These are phyloP conservation scores for Stramonita haemastoma DNA, from an alignment of 2,888 invertebrate species.

Conservation along the genomic window DNA sequence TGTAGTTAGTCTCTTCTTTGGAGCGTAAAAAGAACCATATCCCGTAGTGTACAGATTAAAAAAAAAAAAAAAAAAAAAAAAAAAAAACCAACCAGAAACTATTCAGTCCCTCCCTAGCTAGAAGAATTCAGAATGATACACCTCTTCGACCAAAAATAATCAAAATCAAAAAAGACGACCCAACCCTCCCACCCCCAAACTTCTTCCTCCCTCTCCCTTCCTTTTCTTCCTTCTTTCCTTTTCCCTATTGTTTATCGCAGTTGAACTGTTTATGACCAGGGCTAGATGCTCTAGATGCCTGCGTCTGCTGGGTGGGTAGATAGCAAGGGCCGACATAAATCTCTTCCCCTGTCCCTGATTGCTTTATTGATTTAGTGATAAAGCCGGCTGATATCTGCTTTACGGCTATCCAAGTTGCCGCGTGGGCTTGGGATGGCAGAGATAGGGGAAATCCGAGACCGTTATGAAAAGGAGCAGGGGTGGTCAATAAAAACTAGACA, in stretches of 20 bases:
- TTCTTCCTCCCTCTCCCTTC: not conserved
- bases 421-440: not conserved
- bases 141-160: too few species aligned
- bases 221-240: not conserved
- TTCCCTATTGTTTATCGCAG: not conserved
- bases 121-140: too few species aligned
- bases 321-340: slow-evolving; percentile 16
- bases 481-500: slow-evolving; percentile 8
- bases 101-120: too few species aligned
- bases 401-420: slow-evolving; percentile 28
- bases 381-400: slow-evolving; percentile 22
- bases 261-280: slow-evolving; percentile 14
- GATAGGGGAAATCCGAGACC: slow-evolving; percentile 20
- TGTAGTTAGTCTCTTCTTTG: too few species aligned
- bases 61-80: too few species aligned
- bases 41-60: too few species aligned
- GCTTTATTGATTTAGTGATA: slow-evolving; percentile 41
- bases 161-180: too few species aligned
- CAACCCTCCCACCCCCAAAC: too few species aligned
- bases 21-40: too few species aligned
- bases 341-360: slow-evolving; percentile 14
- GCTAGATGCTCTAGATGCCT: slow-evolving; percentile 11
- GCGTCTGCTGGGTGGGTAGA: slow-evolving; percentile 20
- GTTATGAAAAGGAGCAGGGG: not conserved
- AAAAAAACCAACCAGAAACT: too few species aligned